phyloP scores from a whole-genome alignment of 1,140 invertebrate genomes.

The Hylaeus anthracinus region DNA sequence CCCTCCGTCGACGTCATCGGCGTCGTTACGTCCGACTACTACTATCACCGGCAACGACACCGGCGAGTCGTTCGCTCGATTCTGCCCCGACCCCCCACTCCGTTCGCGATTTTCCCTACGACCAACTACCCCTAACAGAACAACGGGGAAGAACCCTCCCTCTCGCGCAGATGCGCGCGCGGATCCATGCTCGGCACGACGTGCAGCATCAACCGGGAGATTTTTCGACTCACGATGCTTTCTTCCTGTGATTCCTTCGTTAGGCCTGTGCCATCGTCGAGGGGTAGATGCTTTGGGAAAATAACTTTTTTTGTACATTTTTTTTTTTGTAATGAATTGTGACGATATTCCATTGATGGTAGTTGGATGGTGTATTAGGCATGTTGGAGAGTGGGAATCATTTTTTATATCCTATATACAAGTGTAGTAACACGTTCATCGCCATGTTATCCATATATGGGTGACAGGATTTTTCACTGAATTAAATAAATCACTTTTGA shows the following conservation, averaged over 20 bases:
- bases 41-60: constrained; percentile 38
- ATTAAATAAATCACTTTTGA: too few species aligned
- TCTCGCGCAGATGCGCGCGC: constrained; percentile 31
- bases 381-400: too few species aligned
- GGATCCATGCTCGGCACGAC: constrained; percentile 27
- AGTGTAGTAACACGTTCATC: too few species aligned
- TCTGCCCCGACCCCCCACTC: constrained; percentile 26
- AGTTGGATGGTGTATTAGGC: too few species aligned
- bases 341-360: too few species aligned
- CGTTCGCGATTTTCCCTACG: background rate
- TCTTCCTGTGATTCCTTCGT: background rate
- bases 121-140: background rate
- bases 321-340: too few species aligned
- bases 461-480: too few species aligned
- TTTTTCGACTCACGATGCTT: constrained; percentile 12
- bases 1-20: constrained; percentile 54
- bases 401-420: too few species aligned
- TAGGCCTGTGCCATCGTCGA: background rate
- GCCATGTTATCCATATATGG: too few species aligned
- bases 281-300: too few species aligned
- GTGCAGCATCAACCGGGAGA: background rate
- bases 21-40: constrained; percentile 50
- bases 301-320: too few species aligned
- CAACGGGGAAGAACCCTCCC: background rate
- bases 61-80: constrained; percentile 51